Evolutionary conservation across 2,797 vertebrate genomes (phyloP).

Genomic region (Amblyopsis hoosieri): DNA sequence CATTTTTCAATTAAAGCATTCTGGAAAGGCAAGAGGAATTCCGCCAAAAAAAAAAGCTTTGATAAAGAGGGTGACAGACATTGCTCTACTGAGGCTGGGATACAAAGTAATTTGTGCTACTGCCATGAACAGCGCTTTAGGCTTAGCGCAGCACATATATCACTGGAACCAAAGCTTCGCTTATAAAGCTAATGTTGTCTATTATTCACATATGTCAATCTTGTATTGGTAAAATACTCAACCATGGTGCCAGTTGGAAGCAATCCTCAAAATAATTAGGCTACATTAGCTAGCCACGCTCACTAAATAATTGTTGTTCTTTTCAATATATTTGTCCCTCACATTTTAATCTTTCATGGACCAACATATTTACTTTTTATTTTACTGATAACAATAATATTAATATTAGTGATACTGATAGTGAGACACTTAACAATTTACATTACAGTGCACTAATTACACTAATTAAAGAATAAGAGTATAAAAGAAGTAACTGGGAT

Average conservation of each 20-base stretch:
- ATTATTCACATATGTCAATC: conserved; percentile 42
- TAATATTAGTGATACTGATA: no score
- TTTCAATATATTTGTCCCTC: no score
- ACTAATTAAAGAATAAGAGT: no score
- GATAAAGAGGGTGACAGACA: conserved; percentile 36
- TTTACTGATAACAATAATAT: no score
- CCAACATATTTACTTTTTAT: no score
- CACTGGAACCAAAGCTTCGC: conserved; percentile 13
- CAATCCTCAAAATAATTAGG: conserved; percentile 8
- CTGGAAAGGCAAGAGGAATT: conserved; percentile 37
- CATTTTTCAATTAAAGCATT: conserved; percentile 65
- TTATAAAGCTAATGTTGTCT: conserved; percentile 13
- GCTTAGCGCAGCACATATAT: conserved; percentile 32
- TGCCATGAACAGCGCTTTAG: conserved; percentile 35
- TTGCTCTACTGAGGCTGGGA: conserved; percentile 33
- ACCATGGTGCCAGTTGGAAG: conserved; percentile 21
- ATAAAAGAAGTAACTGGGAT: no score
- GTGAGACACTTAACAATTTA: no score
- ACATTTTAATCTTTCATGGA: no score
- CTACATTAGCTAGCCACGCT: background rate
- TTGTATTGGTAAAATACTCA: conserved; percentile 14
- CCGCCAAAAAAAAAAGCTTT: conserved; percentile 13
- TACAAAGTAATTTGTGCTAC: conserved; percentile 38
- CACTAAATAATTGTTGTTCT: conserved; percentile 1
- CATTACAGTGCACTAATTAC: no score